phyloP scores from a whole-genome alignment of 2,888 invertebrate genomes.

The Pseudococcus viburni region DNA sequence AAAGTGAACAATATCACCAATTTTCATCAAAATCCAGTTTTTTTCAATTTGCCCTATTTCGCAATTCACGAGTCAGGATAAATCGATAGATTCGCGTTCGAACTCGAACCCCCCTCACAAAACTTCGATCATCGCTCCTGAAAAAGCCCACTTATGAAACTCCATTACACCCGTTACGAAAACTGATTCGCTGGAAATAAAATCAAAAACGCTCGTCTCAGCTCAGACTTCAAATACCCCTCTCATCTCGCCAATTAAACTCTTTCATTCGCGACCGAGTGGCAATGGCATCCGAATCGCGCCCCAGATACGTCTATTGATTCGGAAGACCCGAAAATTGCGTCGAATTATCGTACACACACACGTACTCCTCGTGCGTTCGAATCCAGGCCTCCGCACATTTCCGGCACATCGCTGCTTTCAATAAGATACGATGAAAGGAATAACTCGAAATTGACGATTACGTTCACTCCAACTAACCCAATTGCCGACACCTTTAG shows the following conservation, averaged over 20 bases:
- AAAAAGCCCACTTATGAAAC: too few species aligned
- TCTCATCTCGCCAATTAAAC: neutral
- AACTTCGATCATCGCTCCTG: too few species aligned
- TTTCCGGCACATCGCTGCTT: neutral
- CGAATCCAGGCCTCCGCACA: neutral
- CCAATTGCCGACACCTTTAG: neutral
- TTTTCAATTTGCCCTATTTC: too few species aligned
- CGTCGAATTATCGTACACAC: neutral
- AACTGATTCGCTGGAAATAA: too few species aligned
- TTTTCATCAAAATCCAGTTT: too few species aligned
- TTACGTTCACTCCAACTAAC: constrained; percentile 1
- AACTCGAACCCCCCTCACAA: too few species aligned
- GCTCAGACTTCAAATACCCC: neutral
- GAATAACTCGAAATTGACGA: constrained; percentile 14
- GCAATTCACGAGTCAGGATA: too few species aligned
- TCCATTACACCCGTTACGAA: too few species aligned
- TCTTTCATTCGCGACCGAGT: neutral
- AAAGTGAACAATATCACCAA: too few species aligned
- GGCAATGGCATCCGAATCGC: neutral
- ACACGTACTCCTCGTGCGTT: neutral
- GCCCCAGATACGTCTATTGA: neutral
- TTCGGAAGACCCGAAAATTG: neutral
- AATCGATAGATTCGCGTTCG: too few species aligned
- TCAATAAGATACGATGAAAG: neutral
- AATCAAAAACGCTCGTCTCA: too few species aligned